phyloP scores from a whole-genome alignment of 2,113 vertebrate species.

The crab-eating macaque (Macaca fascicularis) region T2T-MFA8v1.1 NC_088387.1:36086501-36087000 shows the following conservation, averaged over 20 bases:
- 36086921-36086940: background rate
- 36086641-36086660: too few relatives aligned
- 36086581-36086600: too few relatives aligned
- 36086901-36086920: background rate
- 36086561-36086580: too few relatives aligned
- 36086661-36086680: too few relatives aligned
- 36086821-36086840: background rate
- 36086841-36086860: background rate
- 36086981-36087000: background rate
- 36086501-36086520: background rate
- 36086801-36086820: background rate
- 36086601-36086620: too few relatives aligned
- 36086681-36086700: too few relatives aligned
- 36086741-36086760: background rate
- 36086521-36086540: background rate
- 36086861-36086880: background rate
- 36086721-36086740: background rate
- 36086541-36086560: background rate
- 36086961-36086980: background rate
- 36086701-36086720: too few relatives aligned
- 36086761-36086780: background rate
- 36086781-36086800: background rate
- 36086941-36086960: background rate
- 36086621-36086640: too few relatives aligned
- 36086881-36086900: background rate